phyloP scores from a whole-genome alignment of 35 echinoderm and acorn worm genomes.

The Apostichopus parvimensis region DNA sequence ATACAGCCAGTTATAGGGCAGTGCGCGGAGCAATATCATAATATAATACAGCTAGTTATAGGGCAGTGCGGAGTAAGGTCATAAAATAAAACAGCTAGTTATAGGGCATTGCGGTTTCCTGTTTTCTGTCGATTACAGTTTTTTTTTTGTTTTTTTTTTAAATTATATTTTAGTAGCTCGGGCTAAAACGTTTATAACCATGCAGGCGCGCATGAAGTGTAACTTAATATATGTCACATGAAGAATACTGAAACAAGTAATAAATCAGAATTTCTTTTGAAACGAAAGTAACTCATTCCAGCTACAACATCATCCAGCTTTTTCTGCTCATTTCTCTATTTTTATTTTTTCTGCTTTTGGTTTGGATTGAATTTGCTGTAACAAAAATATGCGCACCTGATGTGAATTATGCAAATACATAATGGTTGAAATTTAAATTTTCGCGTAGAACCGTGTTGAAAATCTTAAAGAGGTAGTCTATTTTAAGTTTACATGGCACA shows the following conservation, averaged over 20 bases:
- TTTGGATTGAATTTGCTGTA: not conserved
- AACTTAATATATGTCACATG: not conserved
- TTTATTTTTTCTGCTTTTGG: not conserved
- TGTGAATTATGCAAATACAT: conserved; percentile 35
- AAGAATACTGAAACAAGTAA: not conserved
- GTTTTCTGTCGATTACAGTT: too few species aligned
- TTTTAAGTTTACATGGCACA: too few species aligned
- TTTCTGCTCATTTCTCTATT: not conserved
- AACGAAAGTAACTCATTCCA: not conserved
- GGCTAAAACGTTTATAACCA: not conserved
- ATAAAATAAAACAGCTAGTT: too few species aligned
- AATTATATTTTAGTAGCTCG: too few species aligned
- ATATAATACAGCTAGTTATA: too few species aligned
- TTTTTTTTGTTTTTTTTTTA: too few species aligned
- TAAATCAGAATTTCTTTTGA: not conserved
- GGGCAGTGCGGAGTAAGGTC: too few species aligned
- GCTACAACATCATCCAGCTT: not conserved
- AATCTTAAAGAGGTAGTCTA: not conserved
- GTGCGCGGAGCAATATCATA: too few species aligned
- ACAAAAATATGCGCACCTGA: conserved; percentile 28
- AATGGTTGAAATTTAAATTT: conserved; percentile 6
- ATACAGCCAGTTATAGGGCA: too few species aligned
- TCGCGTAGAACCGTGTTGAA: not conserved
- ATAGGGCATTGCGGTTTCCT: too few species aligned
- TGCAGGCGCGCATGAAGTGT: not conserved